Evolutionary conservation across 2,113 vertebrate genomes (phyloP).

Genomic region (Macaca fascicularis): DNA sequence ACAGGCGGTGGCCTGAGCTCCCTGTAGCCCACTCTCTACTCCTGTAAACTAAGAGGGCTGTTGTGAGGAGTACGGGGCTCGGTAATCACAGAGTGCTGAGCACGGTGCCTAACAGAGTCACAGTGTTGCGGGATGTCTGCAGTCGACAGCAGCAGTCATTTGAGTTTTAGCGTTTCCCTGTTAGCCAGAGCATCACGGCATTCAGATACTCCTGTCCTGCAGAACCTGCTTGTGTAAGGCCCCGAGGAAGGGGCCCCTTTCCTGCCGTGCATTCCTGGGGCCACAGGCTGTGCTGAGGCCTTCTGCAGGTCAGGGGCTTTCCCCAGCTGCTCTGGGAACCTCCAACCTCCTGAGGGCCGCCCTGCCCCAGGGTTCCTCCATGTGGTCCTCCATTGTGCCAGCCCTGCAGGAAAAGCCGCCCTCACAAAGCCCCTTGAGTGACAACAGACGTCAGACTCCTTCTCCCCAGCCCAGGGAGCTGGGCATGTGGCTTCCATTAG

Average conservation of each 20-base stretch:
- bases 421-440: neutral
- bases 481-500: conserved; percentile 71
- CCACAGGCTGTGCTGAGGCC: neutral
- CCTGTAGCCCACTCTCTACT: neutral
- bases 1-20: neutral
- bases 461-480: neutral
- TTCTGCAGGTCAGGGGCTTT: neutral
- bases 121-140: rapidly evolving
- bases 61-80: no score
- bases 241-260: neutral
- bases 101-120: rapidly evolving
- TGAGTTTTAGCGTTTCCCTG: neutral
- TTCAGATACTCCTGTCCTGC: neutral
- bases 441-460: neutral
- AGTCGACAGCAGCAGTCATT: neutral
- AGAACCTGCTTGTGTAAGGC: neutral
- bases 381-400: neutral
- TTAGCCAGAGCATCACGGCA: neutral
- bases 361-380: neutral
- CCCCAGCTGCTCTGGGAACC: neutral
- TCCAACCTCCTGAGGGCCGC: neutral
- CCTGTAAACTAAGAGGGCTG: rapidly evolving
- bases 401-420: neutral
- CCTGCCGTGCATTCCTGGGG: neutral
- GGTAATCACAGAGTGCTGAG: no score